Percentiles rank a stretch among this genome's conserved stretches.
Conservation (phyloP, 1,140 invertebrate genomes). For the Popillia japonica region DNA sequence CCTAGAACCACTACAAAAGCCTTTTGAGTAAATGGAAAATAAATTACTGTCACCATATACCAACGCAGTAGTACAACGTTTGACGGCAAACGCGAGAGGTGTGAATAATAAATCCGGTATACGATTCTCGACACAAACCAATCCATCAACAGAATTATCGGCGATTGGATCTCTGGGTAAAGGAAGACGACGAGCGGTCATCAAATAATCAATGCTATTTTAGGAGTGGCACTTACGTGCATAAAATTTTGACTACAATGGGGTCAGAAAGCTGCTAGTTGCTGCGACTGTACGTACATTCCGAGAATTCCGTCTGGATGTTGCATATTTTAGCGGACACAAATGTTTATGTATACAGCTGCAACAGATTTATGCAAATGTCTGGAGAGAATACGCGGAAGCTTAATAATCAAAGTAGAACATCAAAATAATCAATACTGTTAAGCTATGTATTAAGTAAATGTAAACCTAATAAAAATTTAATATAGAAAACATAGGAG, state of each 20-base stretch:
- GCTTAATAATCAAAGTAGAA: too few relatives aligned
- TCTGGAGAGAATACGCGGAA: too few relatives aligned
- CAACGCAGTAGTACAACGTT: neutral
- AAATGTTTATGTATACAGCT: too few relatives aligned
- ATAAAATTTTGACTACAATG: constrained; percentile 1
- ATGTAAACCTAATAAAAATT: too few relatives aligned
- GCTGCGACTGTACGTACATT: neutral
- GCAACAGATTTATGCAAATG: too few relatives aligned
- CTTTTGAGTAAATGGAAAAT: neutral
- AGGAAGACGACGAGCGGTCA: constrained; percentile 1
- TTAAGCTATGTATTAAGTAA: too few relatives aligned
- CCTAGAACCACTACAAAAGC: neutral
- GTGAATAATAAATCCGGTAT: constrained; percentile 10
- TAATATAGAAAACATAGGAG: too few relatives aligned
- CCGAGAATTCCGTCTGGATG: neutral
- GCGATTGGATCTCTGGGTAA: neutral
- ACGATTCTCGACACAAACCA: constrained; percentile 13
- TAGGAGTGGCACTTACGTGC: neutral
- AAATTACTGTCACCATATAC: constrained; percentile 1
- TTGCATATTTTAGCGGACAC: neutral
- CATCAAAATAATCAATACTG: too few relatives aligned
- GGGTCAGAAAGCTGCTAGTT: neutral
- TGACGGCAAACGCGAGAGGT: neutral
- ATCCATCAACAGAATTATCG: constrained; percentile 10
- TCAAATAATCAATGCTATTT: constrained; percentile 15